Evolutionary conservation across 2,888 invertebrate genomes (phyloP).

Genomic region (Callinectes sapidus): DNA sequence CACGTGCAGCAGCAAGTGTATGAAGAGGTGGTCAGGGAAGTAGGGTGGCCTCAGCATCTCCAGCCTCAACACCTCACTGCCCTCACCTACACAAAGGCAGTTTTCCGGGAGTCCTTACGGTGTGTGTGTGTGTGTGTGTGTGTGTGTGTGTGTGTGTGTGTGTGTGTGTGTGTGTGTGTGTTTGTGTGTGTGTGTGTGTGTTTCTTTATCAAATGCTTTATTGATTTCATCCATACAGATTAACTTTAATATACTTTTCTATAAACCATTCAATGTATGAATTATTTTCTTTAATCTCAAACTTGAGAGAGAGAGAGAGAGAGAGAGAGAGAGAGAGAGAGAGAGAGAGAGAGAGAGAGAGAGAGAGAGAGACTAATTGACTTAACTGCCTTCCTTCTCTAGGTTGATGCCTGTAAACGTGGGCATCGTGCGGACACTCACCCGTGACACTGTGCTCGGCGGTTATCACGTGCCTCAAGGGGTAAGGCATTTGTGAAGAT

Average conservation of each 20-base stretch:
- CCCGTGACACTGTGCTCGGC: slow-evolving; percentile 49
- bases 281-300: too few relatives aligned
- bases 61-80: slow-evolving; percentile 34
- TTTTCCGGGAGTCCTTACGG: slow-evolving; percentile 50
- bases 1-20: slow-evolving; percentile 33
- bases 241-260: too few relatives aligned
- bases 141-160: not conserved
- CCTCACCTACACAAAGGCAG: slow-evolving; percentile 58
- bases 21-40: slow-evolving; percentile 36
- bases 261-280: too few relatives aligned
- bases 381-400: not conserved
- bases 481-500: slow-evolving; percentile 44
- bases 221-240: too few relatives aligned
- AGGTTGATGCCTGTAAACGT: slow-evolving; percentile 63
- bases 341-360: not conserved
- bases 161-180: not conserved
- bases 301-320: too few relatives aligned
- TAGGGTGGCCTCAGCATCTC: not conserved
- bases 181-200: not conserved
- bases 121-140: slow-evolving; percentile 13
- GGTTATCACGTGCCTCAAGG: slow-evolving; percentile 54
- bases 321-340: too few relatives aligned
- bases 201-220: too few relatives aligned
- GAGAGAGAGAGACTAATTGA: slow-evolving; percentile 38
- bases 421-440: slow-evolving; percentile 44